Evolutionary conservation across 1,140 invertebrate species (phyloP), one percentile per base, ranked within the genome.

Genomic region (Drosophila littoralis): DNA sequence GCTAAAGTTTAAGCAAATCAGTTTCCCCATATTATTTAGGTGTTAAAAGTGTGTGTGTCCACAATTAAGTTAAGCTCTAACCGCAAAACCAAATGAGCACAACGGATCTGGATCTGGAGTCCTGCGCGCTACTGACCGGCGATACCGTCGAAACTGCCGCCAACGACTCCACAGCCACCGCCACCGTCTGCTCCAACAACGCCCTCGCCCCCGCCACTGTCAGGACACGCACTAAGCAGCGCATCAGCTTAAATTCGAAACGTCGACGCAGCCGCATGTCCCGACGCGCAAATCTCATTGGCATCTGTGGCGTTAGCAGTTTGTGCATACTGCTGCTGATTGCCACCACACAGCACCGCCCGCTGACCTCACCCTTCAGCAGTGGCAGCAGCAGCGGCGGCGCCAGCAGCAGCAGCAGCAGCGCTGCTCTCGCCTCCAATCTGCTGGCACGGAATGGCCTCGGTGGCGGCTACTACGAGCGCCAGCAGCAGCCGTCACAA

Each of bases 281-380:
- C 81, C 94, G 93, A 61, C 91, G 93, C 89, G 92, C 94, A 67
- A 94, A 94, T 92, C 93, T 94, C 78, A 94, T 94, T 77, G 94
- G 94, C 88, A 93, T 94, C 92, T 94, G 93, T 92, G 93, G 93
- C 85, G 93, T 94, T 66, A 94, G 94, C 80, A 93, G 93, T 90
- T 92, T 94, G 83, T 94, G 93, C 93, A 93, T 94, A 88, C 92
- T 94, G 78, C 91, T 94, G 90, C 93, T 94, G 80, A 93, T 94
- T 83, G 94, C 94, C 92, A 94, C 93, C 92, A 93, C 93, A 91
- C 93, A 93, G 91, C 93, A 94, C 86, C 93, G 93, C 84, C 93
- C 93, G 65, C 86, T 92, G 63, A 90, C 93, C 65, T 93, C 94
- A 52, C 93, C 91, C 46, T 93, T 72, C 4, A 75, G 75, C 40